Evolutionary conservation across 2,113 vertebrate genomes (phyloP).

Genomic region (Ramphastos sulfuratus): DNA sequence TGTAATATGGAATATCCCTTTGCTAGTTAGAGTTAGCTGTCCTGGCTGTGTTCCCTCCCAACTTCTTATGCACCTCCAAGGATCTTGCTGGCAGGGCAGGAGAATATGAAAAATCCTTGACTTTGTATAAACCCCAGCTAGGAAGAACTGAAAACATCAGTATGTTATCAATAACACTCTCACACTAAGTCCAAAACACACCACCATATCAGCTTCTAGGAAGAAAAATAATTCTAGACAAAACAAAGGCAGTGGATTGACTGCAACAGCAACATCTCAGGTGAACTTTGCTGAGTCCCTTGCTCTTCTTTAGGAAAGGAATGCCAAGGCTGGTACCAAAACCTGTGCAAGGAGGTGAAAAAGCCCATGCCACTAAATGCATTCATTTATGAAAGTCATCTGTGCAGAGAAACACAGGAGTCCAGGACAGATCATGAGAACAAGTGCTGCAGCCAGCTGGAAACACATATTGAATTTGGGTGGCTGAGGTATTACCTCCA

Average conservation of each 20-base stretch:
- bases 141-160: background rate
- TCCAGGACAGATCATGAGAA: background rate
- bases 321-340: background rate
- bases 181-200: background rate
- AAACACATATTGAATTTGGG: background rate
- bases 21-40: background rate
- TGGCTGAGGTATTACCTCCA: background rate
- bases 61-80: background rate
- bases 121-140: background rate
- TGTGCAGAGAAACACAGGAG: background rate
- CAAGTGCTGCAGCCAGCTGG: background rate
- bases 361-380: background rate
- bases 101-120: background rate
- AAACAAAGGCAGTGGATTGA: background rate
- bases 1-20: background rate
- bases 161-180: background rate
- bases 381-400: background rate
- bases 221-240: background rate
- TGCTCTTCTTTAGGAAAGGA: background rate
- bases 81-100: background rate
- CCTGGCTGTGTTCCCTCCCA: background rate
- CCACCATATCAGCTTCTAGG: background rate
- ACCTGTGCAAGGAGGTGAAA: background rate
- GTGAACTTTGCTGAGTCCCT: background rate
- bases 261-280: background rate